A percentile compares a stretch with the other conserved stretches of the same genome.
These are phyloP conservation scores for Ephestia elutella DNA, from an alignment of 1,140 invertebrate genomes.

Conservation along the genomic window DNA sequence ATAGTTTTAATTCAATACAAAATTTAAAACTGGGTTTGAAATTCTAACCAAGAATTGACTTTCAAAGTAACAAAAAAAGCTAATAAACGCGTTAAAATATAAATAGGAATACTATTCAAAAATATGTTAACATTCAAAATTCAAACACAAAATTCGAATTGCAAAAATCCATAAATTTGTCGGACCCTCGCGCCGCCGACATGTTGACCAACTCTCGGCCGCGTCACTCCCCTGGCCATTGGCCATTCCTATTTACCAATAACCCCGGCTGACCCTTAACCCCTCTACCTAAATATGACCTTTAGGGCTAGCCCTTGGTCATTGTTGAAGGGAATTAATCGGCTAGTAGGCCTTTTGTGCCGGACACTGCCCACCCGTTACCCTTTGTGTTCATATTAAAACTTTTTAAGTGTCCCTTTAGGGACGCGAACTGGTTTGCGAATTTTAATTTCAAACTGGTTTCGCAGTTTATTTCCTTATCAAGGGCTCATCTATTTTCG, in stretches of 20 bases:
- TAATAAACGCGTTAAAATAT: neutral
- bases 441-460: slow-evolving; percentile 41
- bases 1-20: no score
- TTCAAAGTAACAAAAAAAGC: no score
- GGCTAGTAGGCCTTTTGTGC: slow-evolving; percentile 54
- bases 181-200: slow-evolving; percentile 34
- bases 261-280: slow-evolving; percentile 63
- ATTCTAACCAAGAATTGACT: no score
- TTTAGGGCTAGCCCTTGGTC: slow-evolving; percentile 50
- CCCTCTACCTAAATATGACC: slow-evolving; percentile 71
- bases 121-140: neutral
- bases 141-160: slow-evolving; percentile 18
- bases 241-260: slow-evolving; percentile 60
- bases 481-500: neutral
- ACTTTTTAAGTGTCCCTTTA: slow-evolving; percentile 58
- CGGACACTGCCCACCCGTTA: slow-evolving; percentile 52
- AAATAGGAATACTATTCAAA: neutral
- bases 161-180: slow-evolving; percentile 56
- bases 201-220: slow-evolving; percentile 52
- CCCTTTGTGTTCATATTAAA: slow-evolving; percentile 63
- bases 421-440: slow-evolving; percentile 54
- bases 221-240: slow-evolving; percentile 55
- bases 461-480: slow-evolving; percentile 11
- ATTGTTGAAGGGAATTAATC: slow-evolving; percentile 67
- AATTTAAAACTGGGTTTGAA: no score